Base-by-base conservation (phyloP, 2,888 invertebrate genomes). In the Cordylochernes scorpioides region DNA sequence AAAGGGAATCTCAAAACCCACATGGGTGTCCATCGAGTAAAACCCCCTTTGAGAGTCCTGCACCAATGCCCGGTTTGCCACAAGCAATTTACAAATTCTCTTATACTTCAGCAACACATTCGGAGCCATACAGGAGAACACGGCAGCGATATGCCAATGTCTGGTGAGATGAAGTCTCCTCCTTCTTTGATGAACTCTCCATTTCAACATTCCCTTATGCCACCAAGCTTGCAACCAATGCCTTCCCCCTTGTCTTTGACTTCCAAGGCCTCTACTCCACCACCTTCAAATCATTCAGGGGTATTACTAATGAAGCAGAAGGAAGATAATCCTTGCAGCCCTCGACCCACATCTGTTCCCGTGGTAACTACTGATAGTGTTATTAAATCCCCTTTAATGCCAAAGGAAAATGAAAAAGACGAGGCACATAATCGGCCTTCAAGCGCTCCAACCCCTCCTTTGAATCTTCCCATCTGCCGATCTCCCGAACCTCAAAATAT, bases 1-100 rank as follows among this genome's bases (percentile, higher is more conserved):
- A 94, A 94, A 30, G 91, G 91, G 30, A 94, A 94, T 57, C 63
- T 94, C 43, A 94, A 94, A 58, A 94, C 91, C 8, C 94, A 94
- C 61, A 91, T 94, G 91, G 86, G 88, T 33, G 88, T 91, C 17
- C 91, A 91, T 58, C 66, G 88, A 40, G 77, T 84, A 40, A 91
- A 84, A 53, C 80, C 80, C 27, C 84, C 84, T 12, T 66, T 82
- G 57, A 62, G 82, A 41, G 49, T 53, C 45, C 65, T 84, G 43
- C 88, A 91, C 54, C 88, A 88, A 57, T 94, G 91, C 57, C 80
- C 80, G 24, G 80, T 82, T 24, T 94, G 94, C 51, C 88, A 88
- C 60, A 86, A 86, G 56, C 82, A 82, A 55, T 88, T 82, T 60
- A 71, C 80, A 30, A 88, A 86, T 51, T 71, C 75, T 17, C 64